Percentiles rank a stretch among this genome's conserved stretches.
Conservation (phyloP, 2,888 invertebrate genomes). For the Pseudoips prasinana region DNA sequence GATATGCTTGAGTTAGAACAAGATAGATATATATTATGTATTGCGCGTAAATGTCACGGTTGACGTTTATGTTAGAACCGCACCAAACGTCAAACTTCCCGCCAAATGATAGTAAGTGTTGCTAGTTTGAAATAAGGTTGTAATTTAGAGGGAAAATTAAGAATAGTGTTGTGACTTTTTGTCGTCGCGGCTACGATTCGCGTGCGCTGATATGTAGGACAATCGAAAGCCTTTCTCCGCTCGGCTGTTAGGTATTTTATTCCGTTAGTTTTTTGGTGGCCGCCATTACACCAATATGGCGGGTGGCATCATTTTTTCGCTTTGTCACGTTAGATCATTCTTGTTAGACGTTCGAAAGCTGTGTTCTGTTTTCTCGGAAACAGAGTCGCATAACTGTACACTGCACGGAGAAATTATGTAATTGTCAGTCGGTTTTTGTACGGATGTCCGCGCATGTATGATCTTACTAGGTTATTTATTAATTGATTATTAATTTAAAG, state of each 20-base stretch:
- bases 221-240: constrained; percentile 82
- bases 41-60: constrained; percentile 54
- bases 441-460: constrained; percentile 2
- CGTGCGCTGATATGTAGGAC: constrained; percentile 78
- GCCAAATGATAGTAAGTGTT: constrained; percentile 58
- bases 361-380: constrained; percentile 61
- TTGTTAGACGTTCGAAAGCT: constrained; percentile 77
- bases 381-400: constrained; percentile 73
- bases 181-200: constrained; percentile 60
- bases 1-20: constrained; percentile 42
- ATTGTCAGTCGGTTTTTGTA: constrained; percentile 46
- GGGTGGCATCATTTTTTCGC: constrained; percentile 79
- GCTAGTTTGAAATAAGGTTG: constrained; percentile 49
- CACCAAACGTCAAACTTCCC: constrained; percentile 53
- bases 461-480: too few species aligned
- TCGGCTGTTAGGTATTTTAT: constrained; percentile 77
- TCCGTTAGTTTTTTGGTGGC: constrained; percentile 81
- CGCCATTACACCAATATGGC: constrained; percentile 76
- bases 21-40: constrained; percentile 51
- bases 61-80: constrained; percentile 52
- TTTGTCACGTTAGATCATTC: constrained; percentile 82
- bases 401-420: constrained; percentile 65
- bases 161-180: constrained; percentile 56
- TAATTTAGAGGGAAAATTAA: constrained; percentile 38
- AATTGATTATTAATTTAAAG: too few species aligned